A percentile compares a stretch with the other conserved stretches of the same genome.
phyloP scores from a whole-genome alignment of 35 echinoderm and acorn worm species.

The Apostichopus californicus region DNA sequence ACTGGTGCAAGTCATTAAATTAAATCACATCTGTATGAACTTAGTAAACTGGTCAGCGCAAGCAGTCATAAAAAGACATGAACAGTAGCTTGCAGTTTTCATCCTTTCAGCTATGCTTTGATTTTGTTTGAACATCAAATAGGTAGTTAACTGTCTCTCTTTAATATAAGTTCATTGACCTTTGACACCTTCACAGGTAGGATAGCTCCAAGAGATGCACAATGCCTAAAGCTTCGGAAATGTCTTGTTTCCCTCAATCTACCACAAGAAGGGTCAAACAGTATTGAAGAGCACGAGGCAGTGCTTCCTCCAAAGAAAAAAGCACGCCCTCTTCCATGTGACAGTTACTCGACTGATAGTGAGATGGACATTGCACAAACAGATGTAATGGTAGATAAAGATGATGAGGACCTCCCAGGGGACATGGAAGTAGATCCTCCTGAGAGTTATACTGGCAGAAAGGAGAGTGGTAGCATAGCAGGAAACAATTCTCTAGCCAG shows the following conservation, averaged over 20 bases:
- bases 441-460: not conserved
- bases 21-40: too few species aligned
- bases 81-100: not conserved
- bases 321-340: not conserved
- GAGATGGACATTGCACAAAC: not conserved
- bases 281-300: not conserved
- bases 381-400: not conserved
- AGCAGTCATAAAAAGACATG: too few species aligned
- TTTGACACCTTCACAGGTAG: constrained; percentile 15
- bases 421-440: not conserved
- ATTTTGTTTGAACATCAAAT: not conserved
- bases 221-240: not conserved
- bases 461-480: too few species aligned
- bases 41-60: too few species aligned
- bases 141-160: not conserved
- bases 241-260: not conserved
- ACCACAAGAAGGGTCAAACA: not conserved
- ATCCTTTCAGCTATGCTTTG: not conserved
- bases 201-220: not conserved
- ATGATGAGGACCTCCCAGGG: not conserved
- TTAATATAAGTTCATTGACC: not conserved
- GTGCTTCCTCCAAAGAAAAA: not conserved
- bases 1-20: too few species aligned
- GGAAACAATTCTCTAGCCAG: too few species aligned
- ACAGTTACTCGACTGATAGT: not conserved